phyloP scores from a whole-genome alignment of 53 echinoderm and acorn worm species.

The Holothuria leucospilota region DNA sequence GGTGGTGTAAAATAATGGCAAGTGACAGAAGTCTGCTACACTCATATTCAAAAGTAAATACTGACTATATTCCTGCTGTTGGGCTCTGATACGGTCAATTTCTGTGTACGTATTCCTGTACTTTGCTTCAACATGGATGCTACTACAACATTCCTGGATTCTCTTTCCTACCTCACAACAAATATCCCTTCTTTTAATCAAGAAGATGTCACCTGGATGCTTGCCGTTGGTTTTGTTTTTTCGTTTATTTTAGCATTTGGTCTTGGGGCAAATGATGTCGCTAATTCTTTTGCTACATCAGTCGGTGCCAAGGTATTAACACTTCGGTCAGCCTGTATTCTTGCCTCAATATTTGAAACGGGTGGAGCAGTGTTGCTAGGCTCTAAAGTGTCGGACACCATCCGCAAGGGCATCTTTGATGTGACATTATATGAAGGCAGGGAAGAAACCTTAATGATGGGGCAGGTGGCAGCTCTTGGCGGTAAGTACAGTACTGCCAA shows the following conservation, averaged over 20 bases:
- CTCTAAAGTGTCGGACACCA: constrained; percentile 89
- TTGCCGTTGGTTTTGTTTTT: constrained; percentile 78
- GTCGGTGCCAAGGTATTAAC: constrained; percentile 83
- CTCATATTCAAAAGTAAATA: too few relatives aligned
- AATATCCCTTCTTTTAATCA: background rate
- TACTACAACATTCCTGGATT: background rate
- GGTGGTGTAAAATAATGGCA: too few relatives aligned
- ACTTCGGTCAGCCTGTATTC: constrained; percentile 74
- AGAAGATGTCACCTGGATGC: constrained; percentile 73
- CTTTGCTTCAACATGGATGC: constrained; percentile 5
- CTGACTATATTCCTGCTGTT: too few relatives aligned
- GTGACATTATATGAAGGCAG: constrained; percentile 84
- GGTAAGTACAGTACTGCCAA: constrained; percentile 50
- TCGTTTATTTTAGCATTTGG: constrained; percentile 89
- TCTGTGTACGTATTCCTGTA: background rate
- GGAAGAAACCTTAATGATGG: constrained; percentile 80
- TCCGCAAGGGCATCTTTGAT: constrained; percentile 92
- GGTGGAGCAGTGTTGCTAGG: constrained; percentile 91
- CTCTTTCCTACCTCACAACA: constrained; percentile 41
- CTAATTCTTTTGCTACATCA: constrained; percentile 89
- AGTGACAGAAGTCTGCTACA: too few relatives aligned
- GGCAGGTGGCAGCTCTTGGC: constrained; percentile 85
- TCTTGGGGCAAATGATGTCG: constrained; percentile 91
- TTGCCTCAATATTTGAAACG: constrained; percentile 92
- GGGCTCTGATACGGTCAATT: too few relatives aligned